phyloP scores from a whole-genome alignment of 1,140 invertebrate species.

The Ceratosolen solmsi region DNA sequence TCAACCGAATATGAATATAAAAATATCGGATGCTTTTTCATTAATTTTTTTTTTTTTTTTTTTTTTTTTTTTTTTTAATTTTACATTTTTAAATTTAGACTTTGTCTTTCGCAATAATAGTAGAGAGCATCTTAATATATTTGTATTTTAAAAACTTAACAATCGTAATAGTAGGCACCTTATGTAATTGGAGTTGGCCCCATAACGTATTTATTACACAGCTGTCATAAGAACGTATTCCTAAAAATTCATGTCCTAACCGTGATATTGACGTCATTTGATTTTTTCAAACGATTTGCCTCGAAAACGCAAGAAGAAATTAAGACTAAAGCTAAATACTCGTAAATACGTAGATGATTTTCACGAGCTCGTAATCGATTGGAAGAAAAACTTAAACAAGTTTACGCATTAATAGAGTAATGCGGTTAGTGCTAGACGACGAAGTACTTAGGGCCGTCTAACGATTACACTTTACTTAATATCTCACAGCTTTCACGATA shows the following conservation, averaged over 20 bases:
- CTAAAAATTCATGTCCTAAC: slow-evolving; percentile 4
- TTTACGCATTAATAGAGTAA: too few species aligned
- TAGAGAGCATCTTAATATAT: background rate
- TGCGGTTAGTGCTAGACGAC: too few species aligned
- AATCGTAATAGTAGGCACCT: background rate
- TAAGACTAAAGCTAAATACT: too few species aligned
- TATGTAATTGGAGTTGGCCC: background rate
- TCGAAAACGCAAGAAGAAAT: background rate
- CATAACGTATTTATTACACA: background rate
- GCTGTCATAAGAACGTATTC: background rate
- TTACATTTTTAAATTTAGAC: too few species aligned
- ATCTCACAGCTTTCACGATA: too few species aligned
- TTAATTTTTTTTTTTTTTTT: background rate
- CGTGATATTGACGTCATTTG: background rate
- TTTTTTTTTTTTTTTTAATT: too few species aligned
- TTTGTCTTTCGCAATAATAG: background rate
- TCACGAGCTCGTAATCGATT: background rate
- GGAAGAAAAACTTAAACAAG: background rate
- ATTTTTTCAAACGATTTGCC: background rate
- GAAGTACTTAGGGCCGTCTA: too few species aligned
- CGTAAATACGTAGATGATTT: background rate
- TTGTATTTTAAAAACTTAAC: background rate
- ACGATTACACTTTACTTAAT: too few species aligned
- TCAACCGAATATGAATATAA: too few species aligned
- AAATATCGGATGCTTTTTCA: too few species aligned